These are phyloP conservation scores for Paedocypris micromegethes DNA, from an alignment of 2,797 vertebrate species.

Conservation along the genomic window DNA sequence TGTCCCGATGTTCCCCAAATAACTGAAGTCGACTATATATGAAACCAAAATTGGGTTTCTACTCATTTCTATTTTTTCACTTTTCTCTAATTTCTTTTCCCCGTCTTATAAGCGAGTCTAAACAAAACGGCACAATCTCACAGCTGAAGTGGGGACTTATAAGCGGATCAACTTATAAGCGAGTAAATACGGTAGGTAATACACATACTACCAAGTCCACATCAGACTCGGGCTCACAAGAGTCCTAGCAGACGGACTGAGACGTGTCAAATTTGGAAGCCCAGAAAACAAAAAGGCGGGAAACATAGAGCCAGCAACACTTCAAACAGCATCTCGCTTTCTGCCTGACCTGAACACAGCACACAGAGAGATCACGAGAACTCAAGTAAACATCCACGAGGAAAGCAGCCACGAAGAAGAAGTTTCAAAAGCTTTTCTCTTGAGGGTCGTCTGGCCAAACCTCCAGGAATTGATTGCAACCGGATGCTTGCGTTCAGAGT, in stretches of 20 bases:
- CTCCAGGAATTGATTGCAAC: constrained; percentile 42
- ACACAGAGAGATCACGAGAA: constrained; percentile 26
- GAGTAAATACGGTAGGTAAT: no score
- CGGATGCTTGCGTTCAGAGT: constrained; percentile 35
- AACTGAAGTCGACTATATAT: no score
- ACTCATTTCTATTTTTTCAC: no score
- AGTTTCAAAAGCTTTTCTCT: constrained; percentile 27
- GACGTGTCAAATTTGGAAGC: constrained; percentile 42
- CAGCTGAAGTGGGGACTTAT: no score
- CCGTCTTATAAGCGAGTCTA: no score
- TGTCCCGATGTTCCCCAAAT: no score
- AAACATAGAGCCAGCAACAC: constrained; percentile 50
- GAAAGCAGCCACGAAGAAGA: constrained; percentile 3
- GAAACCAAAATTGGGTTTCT: no score
- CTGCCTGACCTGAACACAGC: constrained; percentile 49
- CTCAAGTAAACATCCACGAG: background rate
- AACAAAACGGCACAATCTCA: no score
- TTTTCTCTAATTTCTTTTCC: no score
- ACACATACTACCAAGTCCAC: constrained; percentile 4
- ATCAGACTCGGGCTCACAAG: background rate
- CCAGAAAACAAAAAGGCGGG: constrained; percentile 48
- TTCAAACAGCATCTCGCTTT: constrained; percentile 53
- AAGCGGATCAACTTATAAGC: no score
- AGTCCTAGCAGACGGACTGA: background rate
- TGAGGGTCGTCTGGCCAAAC: constrained; percentile 48